A percentile compares a stretch with the other conserved stretches of the same genome.
Evolutionary conservation across 2,113 vertebrate species (phyloP).

Genomic region (Myotis yumanensis): DNA sequence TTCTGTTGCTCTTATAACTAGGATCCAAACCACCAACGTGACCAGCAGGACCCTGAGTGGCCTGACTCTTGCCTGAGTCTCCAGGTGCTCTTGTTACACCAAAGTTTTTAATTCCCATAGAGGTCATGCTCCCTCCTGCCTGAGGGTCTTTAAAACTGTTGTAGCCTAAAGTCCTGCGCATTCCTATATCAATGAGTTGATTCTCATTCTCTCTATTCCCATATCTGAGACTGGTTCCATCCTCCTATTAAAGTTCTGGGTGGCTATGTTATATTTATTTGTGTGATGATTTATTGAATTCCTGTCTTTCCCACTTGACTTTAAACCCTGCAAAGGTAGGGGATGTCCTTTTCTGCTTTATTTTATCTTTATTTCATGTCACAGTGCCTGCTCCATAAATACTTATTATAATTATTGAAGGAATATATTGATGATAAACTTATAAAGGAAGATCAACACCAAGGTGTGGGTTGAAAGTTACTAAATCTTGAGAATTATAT

Average conservation of each 20-base stretch:
- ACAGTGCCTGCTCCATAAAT: background rate
- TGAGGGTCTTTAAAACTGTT: background rate
- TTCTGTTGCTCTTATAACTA: background rate
- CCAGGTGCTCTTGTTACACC: background rate
- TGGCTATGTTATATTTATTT: background rate
- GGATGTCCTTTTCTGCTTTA: background rate
- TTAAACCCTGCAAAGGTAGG: background rate
- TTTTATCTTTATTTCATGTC: background rate
- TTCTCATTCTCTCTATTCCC: background rate
- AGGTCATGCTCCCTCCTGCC: background rate
- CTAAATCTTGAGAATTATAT: background rate
- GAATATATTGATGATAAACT: background rate
- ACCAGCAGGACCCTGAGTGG: background rate
- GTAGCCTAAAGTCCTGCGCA: background rate
- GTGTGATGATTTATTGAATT: background rate
- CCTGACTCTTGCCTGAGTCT: background rate
- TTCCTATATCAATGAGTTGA: background rate
- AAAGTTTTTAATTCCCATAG: background rate
- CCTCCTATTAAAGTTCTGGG: background rate
- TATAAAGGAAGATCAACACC: background rate
- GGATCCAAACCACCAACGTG: background rate
- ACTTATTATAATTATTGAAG: background rate
- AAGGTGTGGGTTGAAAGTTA: background rate
- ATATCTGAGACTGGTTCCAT: background rate
- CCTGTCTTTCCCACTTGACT: background rate